Base-by-base conservation (phyloP, 2,888 invertebrate genomes). In the Rhogogaster chlorosoma region DNA sequence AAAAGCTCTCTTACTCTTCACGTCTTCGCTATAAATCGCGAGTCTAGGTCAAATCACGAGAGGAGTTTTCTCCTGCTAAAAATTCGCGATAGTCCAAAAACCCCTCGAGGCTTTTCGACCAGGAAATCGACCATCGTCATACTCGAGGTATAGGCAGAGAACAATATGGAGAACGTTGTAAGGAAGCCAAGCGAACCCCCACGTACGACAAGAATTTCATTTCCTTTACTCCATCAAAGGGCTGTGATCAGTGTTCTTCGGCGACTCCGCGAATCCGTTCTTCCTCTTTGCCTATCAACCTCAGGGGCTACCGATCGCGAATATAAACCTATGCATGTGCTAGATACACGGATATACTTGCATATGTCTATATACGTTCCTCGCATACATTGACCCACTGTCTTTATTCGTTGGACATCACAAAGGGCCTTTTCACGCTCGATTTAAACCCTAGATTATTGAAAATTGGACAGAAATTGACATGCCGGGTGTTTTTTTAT, bases 191-290 rank as follows among this genome's bases (percentile, higher is more conserved):
- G 83, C 80, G 80, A 15, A 45, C n/a, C 42, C 70, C 83, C 42
- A 49, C 88, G 88, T 88, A 88, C 84, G 88, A 88, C 88, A 88
- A 88, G 89, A 90, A 91, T 90, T 90, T 90, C 89, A 91, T 91
- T 90, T 90, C 90, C 90, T 88, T 89, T 88, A 89, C 88, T 89
- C 88, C 88, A 53, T 67, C 80, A 80, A 80, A 80, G 80, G 80
- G 5, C 61, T 80, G 42, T 73, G 71, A 73, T 73, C 80, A 18
- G 38, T 38, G 80, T 80, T 80, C 80, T 38, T 38, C 22, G 80
- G 80, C 38, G 80, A 80, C 80, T 80, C 6, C 12, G 42, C 12
- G 61, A 57, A 80, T 36, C 61, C 80, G 36, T 57, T 61, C 80
- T 57, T 61, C 80, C 22, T 57, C 61, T 80, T 57, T 61, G 12